Base-by-base conservation (phyloP, 2,113 vertebrate species). In the Dryoscopus gambensis region DNA sequence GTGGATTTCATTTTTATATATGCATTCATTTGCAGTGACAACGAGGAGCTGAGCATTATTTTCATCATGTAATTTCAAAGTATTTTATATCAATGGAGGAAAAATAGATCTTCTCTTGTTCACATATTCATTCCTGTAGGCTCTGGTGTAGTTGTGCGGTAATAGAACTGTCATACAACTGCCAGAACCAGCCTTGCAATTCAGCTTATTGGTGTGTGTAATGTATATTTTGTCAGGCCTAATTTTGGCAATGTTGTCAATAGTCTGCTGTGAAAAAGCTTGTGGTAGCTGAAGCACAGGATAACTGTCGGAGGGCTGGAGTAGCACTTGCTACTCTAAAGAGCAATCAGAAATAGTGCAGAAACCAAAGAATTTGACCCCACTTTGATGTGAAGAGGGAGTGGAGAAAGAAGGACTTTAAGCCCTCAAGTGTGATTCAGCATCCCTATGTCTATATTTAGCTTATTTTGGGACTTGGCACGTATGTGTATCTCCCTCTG, bases 1-100 rank as follows among this genome's bases (percentile, higher is more conserved):
- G 52, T 81, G 73, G 33, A 31, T 94, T 95, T 90, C 9, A 68
- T 91, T 91, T 90, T 94, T 84, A 52, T 84, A 39, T 75, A 15
- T 84, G 57, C 50, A 59, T 84, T 94, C 35, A 60, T 91, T 82
- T 87, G 33, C 52, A 71, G 64, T 59, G 77, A 81, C 60, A 95
- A n/a, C 1, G 1, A 74, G 19, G 74, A 81, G 35, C 35, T 28
- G 33, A 90, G 20, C 44, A 25, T 67, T 50, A 20, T 84, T 92
- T 92, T 90, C 5, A 7, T 70, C 0, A 1, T 71, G 39, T 82
- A 16, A 87, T 91, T 95, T 95, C 2, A 0, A 89, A 74, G 39
- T 59, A 60, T 71, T 90, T 93, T 81, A n/a, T 63, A n/a, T 47
- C 52, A 87, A 5, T 60, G 44, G 27, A 77, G 24, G 44, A 85